phyloP scores from a whole-genome alignment of 2,797 vertebrate species.

The Chiloscyllium punctatum region DNA sequence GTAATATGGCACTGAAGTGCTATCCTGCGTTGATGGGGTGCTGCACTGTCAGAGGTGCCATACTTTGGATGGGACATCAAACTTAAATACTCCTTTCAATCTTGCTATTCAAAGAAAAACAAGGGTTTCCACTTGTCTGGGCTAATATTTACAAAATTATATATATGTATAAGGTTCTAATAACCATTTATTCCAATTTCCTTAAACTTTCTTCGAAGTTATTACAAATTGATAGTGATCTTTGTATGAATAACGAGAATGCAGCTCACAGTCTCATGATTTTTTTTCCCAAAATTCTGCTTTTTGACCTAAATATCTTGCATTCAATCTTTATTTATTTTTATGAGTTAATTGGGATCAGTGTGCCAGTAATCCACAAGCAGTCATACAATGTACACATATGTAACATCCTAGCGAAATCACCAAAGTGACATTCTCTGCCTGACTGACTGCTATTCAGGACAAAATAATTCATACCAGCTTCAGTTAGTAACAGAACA shows the following conservation, averaged over 20 bases:
- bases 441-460: too few species aligned
- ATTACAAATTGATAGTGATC: background rate
- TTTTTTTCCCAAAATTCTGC: background rate
- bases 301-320: background rate
- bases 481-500: too few species aligned
- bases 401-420: too few species aligned
- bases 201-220: background rate
- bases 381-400: too few species aligned
- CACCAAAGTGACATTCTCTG: too few species aligned
- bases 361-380: too few species aligned
- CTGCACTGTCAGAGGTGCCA: background rate
- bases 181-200: background rate
- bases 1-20: background rate
- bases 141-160: background rate
- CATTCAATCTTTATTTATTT: background rate
- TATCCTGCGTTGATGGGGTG: background rate
- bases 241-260: background rate
- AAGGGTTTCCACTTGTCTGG: background rate
- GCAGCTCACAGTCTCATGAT: background rate
- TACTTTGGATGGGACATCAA: background rate
- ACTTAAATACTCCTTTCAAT: background rate
- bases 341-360: too few species aligned
- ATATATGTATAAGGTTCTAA: background rate
- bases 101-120: background rate
- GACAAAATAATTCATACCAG: too few species aligned